phyloP scores from a whole-genome alignment of 1,140 invertebrate genomes.

The Lithobius niger region DNA sequence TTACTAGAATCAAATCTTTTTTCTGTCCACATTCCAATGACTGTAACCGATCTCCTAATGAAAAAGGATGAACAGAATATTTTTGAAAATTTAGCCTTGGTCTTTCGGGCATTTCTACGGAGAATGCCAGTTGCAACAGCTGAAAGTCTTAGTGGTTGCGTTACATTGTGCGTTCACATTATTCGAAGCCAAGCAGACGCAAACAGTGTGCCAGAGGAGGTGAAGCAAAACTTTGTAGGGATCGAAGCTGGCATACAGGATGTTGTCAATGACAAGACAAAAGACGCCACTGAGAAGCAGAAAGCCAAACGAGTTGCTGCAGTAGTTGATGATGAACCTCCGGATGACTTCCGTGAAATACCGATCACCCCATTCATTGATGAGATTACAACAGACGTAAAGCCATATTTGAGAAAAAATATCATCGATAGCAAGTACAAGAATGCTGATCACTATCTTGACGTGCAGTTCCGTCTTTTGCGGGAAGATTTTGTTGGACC shows the following conservation, averaged over 20 bases:
- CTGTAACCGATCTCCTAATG: neutral
- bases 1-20: neutral
- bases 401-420: slow-evolving; percentile 41
- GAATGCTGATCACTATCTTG: slow-evolving; percentile 53
- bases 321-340: neutral
- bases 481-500: slow-evolving; percentile 43
- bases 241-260: neutral
- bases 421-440: slow-evolving; percentile 44
- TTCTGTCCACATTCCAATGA: neutral
- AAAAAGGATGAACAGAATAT: neutral
- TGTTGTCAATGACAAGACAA: neutral
- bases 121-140: neutral
- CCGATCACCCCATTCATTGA: neutral
- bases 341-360: neutral
- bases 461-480: slow-evolving; percentile 58
- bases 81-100: neutral
- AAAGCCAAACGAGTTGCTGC: neutral
- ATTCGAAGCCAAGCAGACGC: neutral
- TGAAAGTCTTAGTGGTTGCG: neutral
- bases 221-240: neutral
- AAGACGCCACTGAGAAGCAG: neutral
- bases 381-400: neutral
- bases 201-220: neutral
- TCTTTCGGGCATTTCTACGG: neutral
- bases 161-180: neutral